These are phyloP conservation scores for Cyanoliseus patagonus DNA, from an alignment of 2,113 vertebrate species.

Conservation along the genomic window DNA sequence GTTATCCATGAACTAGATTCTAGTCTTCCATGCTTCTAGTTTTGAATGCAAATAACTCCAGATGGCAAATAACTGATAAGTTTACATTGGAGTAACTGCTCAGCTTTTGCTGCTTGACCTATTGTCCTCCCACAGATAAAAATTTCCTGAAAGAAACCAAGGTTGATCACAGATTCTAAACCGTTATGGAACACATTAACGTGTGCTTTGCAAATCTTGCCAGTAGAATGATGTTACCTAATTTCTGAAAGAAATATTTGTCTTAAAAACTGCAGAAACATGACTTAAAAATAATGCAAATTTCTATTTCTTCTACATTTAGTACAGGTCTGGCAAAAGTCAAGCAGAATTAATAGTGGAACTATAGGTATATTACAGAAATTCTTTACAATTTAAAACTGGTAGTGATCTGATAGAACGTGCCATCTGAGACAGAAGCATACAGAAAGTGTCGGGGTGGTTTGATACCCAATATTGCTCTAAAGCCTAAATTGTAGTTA, in stretches of 20 bases:
- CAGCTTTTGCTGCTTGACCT: slow-evolving; percentile 54
- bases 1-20: slow-evolving; percentile 30
- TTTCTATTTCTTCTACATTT: background rate
- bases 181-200: background rate
- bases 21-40: background rate
- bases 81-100: slow-evolving; percentile 40
- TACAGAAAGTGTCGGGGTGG: background rate
- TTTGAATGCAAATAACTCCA: background rate
- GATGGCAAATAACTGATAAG: background rate
- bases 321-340: background rate
- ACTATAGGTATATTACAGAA: background rate
- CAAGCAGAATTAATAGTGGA: background rate
- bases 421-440: background rate
- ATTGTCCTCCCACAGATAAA: slow-evolving; percentile 48
- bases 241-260: background rate
- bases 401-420: background rate
- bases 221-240: background rate
- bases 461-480: background rate
- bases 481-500: background rate
- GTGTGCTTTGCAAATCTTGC: background rate
- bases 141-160: slow-evolving; percentile 14
- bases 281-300: background rate
- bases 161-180: background rate
- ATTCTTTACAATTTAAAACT: background rate
- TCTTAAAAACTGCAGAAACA: background rate